Evolutionary conservation across 1,140 invertebrate species (phyloP), one percentile per base, ranked within the genome.

Genomic region (Glossosoma conforme): DNA sequence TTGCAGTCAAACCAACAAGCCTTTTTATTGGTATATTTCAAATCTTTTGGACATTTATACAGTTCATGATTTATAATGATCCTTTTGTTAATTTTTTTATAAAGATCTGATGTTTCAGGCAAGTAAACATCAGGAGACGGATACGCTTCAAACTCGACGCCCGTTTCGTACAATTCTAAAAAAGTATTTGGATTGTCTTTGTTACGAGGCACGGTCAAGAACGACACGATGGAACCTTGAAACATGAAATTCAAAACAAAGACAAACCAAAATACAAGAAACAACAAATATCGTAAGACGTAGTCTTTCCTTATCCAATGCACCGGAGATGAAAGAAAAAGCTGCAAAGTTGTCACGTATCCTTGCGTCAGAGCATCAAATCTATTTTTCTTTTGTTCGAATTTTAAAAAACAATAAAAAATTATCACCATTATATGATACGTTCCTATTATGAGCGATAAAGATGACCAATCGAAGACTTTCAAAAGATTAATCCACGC

Each of bases 1-100:
- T 67, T 60, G 60, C 70, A 75, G 45, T 72, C 70, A 14, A 70
- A 58, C 4, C 71, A 59, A 56, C 72, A 75, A 58, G 69, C 68
- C 46, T 63, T 64, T 1, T 21, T 54, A 44, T 58, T 66, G 24
- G 68, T 65, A 38, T 65, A 65, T 11, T n/a, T 55, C 56, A 75
- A 60, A 35, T 61, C 45, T 5, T 62, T 57, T 11, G 69, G 54
- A 52, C 72, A 75, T 3, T 47, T 62, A 42, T 65, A 65, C 18
- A 68, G 51, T 51, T 68, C 62, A 36, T 57, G 56, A 11, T 66
- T 62, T 1, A 60, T 36, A 3, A 63, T 60, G 14, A 70, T 52
- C 52, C 61, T 66, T 5, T 58, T 61, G 37, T 67, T 70, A n/a
- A 75, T 63, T 24, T 56, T 62, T 21, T 49, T 45, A 60, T 62